Base-by-base conservation (phyloP, 2,797 vertebrate species). In the Megaceryle alcyon region DNA sequence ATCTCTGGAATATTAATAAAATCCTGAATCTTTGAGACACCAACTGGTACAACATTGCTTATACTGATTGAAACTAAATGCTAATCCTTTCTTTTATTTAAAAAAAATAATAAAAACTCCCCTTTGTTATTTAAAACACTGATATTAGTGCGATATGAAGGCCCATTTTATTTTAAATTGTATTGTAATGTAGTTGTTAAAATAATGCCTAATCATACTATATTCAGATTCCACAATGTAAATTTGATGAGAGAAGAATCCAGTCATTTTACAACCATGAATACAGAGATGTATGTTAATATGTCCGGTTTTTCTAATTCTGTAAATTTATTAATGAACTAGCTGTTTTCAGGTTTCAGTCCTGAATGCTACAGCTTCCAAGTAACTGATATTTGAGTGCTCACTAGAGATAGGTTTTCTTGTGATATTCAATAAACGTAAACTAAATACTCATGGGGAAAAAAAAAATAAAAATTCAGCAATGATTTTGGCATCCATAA, bases 1-100 rank as follows among this genome's bases (percentile, higher is more conserved):
- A 97, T 98, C 98, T 98, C 98, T 97, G 95, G 98, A 98, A 98
- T 98, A 98, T 98, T 98, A 98, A 98, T 98, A 98, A 98, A 98
- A 98, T 98, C 96, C 98, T 97, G 98, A 98, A 98, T 98, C 98
- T 98, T 97, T 97, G 98, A 98, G 98, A 98, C 98, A 98, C 97
- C 98, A 98, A 98, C 98, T 98, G 98, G 97, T 98, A 97, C 96
- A 96, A 97, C 97, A 94, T 97, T 97, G 98, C 98, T 98, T 97
- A 70, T 94, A 97, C 97, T 98, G 98, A 98, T 98, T 98, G 97
- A 98, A 98, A 98, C 97, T 96, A 98, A 98, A 98, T 98, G 98
- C 98, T 98, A 98, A 98, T 98, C 98, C 97, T 96, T 98, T 97
- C 95, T 96, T 98, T 98, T 97, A 97, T 97, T 97, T 92, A 68